These are phyloP conservation scores for Abramis brama DNA, from an alignment of 2,113 vertebrate genomes.

Conservation along the genomic window DNA sequence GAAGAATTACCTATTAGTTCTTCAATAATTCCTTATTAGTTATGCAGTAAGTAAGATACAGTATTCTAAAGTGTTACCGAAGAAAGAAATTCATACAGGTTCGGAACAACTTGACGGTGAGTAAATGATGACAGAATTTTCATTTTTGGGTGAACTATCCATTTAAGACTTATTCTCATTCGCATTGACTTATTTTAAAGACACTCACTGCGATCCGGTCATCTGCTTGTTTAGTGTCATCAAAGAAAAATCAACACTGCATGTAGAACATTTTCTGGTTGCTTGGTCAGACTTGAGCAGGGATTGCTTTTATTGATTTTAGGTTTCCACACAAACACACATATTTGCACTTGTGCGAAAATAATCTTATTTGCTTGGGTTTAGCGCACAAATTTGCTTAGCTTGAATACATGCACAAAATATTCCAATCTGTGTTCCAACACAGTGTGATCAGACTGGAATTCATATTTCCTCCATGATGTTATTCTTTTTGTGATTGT, in stretches of 20 bases:
- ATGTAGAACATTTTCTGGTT: not conserved
- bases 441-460: not conserved
- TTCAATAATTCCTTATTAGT: no score
- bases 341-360: slow-evolving; percentile 10
- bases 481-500: not conserved
- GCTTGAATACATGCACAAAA: slow-evolving; percentile 12
- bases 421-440: not conserved
- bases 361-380: not conserved
- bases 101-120: no score
- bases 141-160: no score
- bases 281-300: slow-evolving; percentile 20
- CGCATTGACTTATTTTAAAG: not conserved
- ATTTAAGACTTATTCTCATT: not conserved
- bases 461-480: not conserved
- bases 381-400: slow-evolving; percentile 1
- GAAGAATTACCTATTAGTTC: no score
- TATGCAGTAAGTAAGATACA: no score
- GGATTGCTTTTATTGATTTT: slow-evolving; percentile 29
- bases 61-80: no score
- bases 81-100: no score
- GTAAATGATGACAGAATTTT: no score
- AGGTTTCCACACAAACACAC: slow-evolving; percentile 7
- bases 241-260: not conserved
- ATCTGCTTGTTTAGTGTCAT: not conserved
- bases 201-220: not conserved